Conservation (phyloP, 2,888 invertebrate species). For the Acleris sparsana region DNA sequence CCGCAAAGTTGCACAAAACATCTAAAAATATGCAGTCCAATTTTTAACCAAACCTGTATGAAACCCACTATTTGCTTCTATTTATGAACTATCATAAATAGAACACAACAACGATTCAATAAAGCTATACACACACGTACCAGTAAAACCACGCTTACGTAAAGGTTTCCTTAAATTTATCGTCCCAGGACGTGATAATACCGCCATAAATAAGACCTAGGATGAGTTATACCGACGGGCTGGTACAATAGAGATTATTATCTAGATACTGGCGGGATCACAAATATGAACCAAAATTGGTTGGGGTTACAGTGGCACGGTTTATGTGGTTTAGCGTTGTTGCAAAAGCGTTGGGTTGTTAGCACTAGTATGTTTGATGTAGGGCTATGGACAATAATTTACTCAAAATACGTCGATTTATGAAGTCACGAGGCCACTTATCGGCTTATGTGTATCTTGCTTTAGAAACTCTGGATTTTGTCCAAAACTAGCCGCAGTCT, state of each 20-base stretch:
- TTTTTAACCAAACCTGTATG: no score
- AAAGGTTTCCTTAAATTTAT: conserved; percentile 15
- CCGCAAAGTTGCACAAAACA: no score
- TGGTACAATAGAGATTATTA: conserved; percentile 44
- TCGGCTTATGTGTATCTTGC: no score
- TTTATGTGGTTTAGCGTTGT: not conserved
- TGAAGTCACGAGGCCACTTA: no score
- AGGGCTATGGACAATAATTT: no score
- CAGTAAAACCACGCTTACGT: conserved; percentile 10
- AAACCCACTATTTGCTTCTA: not conserved
- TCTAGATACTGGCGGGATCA: conserved; percentile 11
- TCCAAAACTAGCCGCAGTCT: no score
- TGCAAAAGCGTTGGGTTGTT: not conserved
- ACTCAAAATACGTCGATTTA: no score
- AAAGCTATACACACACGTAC: conserved; percentile 5
- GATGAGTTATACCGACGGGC: conserved; percentile 46
- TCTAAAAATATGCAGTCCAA: no score
- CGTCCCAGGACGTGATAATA: conserved; percentile 42
- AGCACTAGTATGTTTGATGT: not conserved
- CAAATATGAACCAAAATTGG: conserved; percentile 18
- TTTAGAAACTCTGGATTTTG: no score
- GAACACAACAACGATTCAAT: not conserved
- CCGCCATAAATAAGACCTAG: conserved; percentile 48
- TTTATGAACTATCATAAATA: not conserved
- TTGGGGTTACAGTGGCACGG: conserved; percentile 17